phyloP scores from a whole-genome alignment of 37 sponge, comb jelly and placozoan genomes.

The Amphimedon queenslandica region DNA sequence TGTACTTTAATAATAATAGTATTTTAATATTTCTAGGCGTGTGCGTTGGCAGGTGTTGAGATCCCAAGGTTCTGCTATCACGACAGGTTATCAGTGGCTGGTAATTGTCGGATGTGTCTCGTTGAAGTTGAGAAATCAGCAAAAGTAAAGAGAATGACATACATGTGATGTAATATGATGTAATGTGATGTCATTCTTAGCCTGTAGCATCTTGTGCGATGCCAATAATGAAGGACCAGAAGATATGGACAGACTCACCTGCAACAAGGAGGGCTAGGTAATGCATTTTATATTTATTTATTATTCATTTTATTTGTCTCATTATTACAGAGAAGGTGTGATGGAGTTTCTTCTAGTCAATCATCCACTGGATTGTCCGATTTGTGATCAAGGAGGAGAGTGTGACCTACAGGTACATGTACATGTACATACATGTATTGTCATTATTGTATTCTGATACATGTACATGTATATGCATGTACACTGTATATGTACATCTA shows the following conservation, averaged over 20 bases:
- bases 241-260: constrained; percentile 83
- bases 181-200: constrained; percentile 23
- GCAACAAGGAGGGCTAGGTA: constrained; percentile 83
- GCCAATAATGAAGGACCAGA: constrained; percentile 93
- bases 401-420: constrained; percentile 85
- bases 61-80: constrained; percentile 98
- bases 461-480: too few species aligned
- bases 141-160: constrained; percentile 72
- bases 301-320: neutral
- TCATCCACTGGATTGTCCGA: constrained; percentile 98
- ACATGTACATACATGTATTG: neutral
- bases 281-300: neutral
- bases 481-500: too few species aligned
- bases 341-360: constrained; percentile 99
- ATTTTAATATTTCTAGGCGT: constrained; percentile 84
- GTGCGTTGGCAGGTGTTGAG: constrained; percentile 85
- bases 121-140: constrained; percentile 94
- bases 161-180: constrained; percentile 11
- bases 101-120: constrained; percentile 97
- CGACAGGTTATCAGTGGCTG: constrained; percentile 93
- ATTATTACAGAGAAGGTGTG: constrained; percentile 81
- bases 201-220: constrained; percentile 95
- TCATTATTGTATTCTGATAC: too few species aligned
- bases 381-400: constrained; percentile 99
- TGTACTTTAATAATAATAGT: neutral